phyloP scores from a whole-genome alignment of 2,888 invertebrate species.

The Netelia inedita region DNA sequence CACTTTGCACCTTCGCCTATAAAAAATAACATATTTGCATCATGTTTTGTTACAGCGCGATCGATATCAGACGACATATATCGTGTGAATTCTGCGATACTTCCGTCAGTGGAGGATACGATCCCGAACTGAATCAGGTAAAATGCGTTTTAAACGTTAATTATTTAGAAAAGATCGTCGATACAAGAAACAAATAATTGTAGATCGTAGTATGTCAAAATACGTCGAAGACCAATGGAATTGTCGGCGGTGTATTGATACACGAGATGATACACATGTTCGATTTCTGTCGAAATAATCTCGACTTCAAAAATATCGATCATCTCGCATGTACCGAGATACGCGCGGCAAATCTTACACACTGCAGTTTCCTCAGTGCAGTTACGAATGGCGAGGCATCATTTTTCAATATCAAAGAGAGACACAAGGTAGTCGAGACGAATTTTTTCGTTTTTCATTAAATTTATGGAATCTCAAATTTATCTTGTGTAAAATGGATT shows the following conservation, averaged over 20 bases:
- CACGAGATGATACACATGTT: slow-evolving; percentile 99
- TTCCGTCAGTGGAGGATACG: slow-evolving; percentile 96
- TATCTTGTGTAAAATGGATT: not conserved
- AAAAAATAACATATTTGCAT: slow-evolving; percentile 28
- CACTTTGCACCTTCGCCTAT: too few relatives aligned
- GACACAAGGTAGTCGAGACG: slow-evolving; percentile 89
- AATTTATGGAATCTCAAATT: slow-evolving; percentile 9
- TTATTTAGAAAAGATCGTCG: slow-evolving; percentile 26
- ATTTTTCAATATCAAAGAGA: slow-evolving; percentile 89
- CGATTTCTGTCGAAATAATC: slow-evolving; percentile 95
- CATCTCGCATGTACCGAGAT: slow-evolving; percentile 98
- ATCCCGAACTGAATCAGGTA: slow-evolving; percentile 93
- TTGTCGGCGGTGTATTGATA: slow-evolving; percentile 92
- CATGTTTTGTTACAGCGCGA: slow-evolving; percentile 87
- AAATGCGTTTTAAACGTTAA: not conserved
- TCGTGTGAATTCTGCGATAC: slow-evolving; percentile 96
- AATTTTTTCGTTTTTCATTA: too few relatives aligned
- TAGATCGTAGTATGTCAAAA: slow-evolving; percentile 97
- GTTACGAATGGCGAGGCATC: slow-evolving; percentile 92
- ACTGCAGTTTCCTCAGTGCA: slow-evolving; percentile 95
- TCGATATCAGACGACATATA: slow-evolving; percentile 95
- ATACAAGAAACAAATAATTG: slow-evolving; percentile 74
- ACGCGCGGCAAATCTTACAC: slow-evolving; percentile 96
- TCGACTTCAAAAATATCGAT: slow-evolving; percentile 95
- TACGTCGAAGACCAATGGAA: slow-evolving; percentile 89